Evolutionary conservation across 2,888 invertebrate species (phyloP), one percentile per base, ranked within the genome.

Genomic region (Tenthredo livida): DNA sequence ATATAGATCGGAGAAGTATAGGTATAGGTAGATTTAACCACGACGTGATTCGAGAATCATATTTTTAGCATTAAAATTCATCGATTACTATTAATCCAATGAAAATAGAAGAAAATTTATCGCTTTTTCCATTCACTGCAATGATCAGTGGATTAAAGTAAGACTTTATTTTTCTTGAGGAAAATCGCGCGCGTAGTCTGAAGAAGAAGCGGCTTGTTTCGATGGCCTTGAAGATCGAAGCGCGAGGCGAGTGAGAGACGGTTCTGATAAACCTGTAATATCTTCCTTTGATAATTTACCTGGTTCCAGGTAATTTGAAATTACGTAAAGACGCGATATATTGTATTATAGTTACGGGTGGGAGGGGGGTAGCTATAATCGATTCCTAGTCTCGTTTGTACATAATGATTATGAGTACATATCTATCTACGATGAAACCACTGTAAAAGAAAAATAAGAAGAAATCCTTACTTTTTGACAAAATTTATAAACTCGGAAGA

Each of bases 181-280:
- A 61, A 17, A 61, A 61, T 25, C 2, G 21, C 61, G 61, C 61
- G 61, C 25, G 61, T 25, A 61, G 61, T 61, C 25, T 25, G 25
- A 25, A 61, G 25, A 25, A 61, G 67, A 17, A 12, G 67, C 29
- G 33, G 67, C 7, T 67, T 15, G 7, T 29, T 67, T 12, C 67
- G 67, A 67, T 67, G 67, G 33, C 67, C 67, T 67, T 67, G 67
- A 33, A 33, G 67, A 67, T 67, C 29, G 67, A 33, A 33, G 67
- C 67, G 67, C 29, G 17, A 17, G 33, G 67, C 29, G 67, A 29
- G 67, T 15, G 73, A 73, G 47, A 29, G 47, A 40, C 77, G 50
- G 54, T 77, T 33, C 77, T 77, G 77, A 77, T 77, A 77, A 54
- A 77, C 77, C 77, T 77, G 54, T 77, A 77, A 77, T 77, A 77